Conservation (phyloP, 2,888 invertebrate genomes). For the Tetropium fuscum region DNA sequence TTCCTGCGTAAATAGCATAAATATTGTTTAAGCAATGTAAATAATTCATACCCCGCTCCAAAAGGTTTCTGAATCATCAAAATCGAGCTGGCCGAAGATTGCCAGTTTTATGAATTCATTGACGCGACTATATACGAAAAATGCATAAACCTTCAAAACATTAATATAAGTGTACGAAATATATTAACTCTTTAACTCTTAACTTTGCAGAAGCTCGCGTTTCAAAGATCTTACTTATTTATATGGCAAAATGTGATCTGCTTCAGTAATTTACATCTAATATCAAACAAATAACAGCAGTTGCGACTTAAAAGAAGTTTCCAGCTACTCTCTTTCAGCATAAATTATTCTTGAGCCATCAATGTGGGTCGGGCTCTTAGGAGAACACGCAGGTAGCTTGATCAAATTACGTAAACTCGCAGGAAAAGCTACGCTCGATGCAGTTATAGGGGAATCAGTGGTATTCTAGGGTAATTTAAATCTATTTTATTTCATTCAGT, state of each 20-base stretch:
- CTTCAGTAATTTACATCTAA: slow-evolving; percentile 41
- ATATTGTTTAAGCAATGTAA: too few relatives aligned
- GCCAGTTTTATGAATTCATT: too few relatives aligned
- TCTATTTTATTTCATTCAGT: slow-evolving; percentile 26
- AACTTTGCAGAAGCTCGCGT: too few relatives aligned
- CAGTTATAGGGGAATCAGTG: slow-evolving; percentile 39
- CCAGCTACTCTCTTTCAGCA: slow-evolving; percentile 59
- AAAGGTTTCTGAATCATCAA: too few relatives aligned
- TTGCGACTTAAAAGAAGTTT: slow-evolving; percentile 53
- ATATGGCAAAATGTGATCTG: slow-evolving; percentile 35
- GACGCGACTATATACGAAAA: too few relatives aligned
- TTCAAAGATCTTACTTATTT: slow-evolving; percentile 25
- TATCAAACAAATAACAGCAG: slow-evolving; percentile 40
- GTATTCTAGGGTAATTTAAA: slow-evolving; percentile 26
- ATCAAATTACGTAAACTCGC: slow-evolving; percentile 59
- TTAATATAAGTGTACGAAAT: too few relatives aligned
- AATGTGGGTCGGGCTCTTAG: slow-evolving; percentile 59
- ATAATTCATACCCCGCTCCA: too few relatives aligned
- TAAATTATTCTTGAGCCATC: slow-evolving; percentile 62
- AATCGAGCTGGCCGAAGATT: too few relatives aligned
- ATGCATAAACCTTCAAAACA: too few relatives aligned
- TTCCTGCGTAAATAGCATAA: too few relatives aligned
- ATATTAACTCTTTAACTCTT: too few relatives aligned
- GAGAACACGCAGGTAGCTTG: slow-evolving; percentile 57
- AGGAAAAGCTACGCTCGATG: slow-evolving; percentile 47